These are phyloP conservation scores for Euleptes europaea DNA, from an alignment of 2,113 vertebrate species.

Conservation along the genomic window DNA sequence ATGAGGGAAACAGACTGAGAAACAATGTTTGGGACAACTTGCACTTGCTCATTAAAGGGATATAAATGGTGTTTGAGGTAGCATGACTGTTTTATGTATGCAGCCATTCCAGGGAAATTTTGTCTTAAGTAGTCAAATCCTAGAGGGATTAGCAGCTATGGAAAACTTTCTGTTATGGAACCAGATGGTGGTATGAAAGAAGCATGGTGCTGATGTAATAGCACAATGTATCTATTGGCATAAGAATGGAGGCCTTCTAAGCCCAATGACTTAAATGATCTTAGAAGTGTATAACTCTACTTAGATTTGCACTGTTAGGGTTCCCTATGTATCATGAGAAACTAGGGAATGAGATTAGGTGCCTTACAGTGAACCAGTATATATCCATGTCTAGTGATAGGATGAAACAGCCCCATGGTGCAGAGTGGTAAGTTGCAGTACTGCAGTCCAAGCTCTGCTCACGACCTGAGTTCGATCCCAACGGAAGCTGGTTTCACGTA, in stretches of 20 bases:
- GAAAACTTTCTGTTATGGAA: slow-evolving; percentile 9
- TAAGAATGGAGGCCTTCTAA: not conserved
- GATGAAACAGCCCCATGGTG: too few species aligned
- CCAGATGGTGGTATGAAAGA: slow-evolving; percentile 3
- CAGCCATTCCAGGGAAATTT: slow-evolving; percentile 38
- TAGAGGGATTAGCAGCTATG: slow-evolving; percentile 2
- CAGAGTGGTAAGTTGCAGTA: too few species aligned
- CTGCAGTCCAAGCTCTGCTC: too few species aligned
- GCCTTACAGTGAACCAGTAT: not conserved
- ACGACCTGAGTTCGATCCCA: too few species aligned
- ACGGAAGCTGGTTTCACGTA: too few species aligned
- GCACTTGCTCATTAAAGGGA: slow-evolving; percentile 13
- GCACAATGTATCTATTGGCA: not conserved
- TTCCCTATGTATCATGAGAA: not conserved
- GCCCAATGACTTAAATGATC: too few species aligned
- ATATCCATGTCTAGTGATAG: not conserved
- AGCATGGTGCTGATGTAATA: not conserved
- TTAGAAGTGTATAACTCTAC: too few species aligned
- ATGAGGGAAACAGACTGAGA: not conserved
- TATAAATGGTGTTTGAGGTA: slow-evolving; percentile 35
- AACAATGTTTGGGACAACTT: slow-evolving; percentile 39
- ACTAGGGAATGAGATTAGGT: not conserved
- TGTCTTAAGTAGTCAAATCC: slow-evolving; percentile 24
- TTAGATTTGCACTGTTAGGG: not conserved
- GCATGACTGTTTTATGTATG: slow-evolving; percentile 34